Evolutionary conservation across 2,888 invertebrate genomes (phyloP), one percentile per base, ranked within the genome.

Genomic region (Luffia ferchaultella): DNA sequence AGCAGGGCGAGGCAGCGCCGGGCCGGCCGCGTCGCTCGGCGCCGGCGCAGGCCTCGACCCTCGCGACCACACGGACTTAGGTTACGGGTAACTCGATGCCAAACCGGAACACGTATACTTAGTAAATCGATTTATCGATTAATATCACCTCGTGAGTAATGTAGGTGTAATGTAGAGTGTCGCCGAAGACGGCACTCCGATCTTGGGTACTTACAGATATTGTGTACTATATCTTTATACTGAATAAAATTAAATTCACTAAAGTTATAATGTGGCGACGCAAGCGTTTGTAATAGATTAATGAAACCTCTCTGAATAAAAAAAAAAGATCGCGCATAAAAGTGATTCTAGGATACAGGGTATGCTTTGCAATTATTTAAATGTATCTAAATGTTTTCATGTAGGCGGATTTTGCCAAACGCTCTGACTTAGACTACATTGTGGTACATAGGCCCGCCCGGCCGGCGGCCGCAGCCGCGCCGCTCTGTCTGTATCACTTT

Each of bases 341-440:
- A 87, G 90, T 90, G 90, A 90, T 89, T 89, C 87, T 92, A 92
- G 93, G 93, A 92, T 92, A 93, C 93, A 93, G 93, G 93, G 93
- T 93, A 93, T 91, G 92, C 91, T 92, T 93, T 92, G 91, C 92
- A 91, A 91, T 92, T 92, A 90, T 91, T 90, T 91, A 88, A 87
- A 88, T 87, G 87, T 89, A 73, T 82, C 80, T 79, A 87, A 86
- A 85, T 76, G 76, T 84, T 83, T 74, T 77, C 76, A 75, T 70
- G 72, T 76, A 72, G 79, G 76, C 82, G 77, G 72, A 62, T 68
- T 61, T 70, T 67, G 74, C 74, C 76, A 62, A 61, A 65, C 61
- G 68, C 62, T 67, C 69, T 61, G 67, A 66, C 62, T 16, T 65
- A 61, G 68, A 62, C 62, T 64, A 58, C 68, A 65, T 61, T 60